phyloP scores from a whole-genome alignment of 2,888 invertebrate species.

The Strigamia crassipes region DNA sequence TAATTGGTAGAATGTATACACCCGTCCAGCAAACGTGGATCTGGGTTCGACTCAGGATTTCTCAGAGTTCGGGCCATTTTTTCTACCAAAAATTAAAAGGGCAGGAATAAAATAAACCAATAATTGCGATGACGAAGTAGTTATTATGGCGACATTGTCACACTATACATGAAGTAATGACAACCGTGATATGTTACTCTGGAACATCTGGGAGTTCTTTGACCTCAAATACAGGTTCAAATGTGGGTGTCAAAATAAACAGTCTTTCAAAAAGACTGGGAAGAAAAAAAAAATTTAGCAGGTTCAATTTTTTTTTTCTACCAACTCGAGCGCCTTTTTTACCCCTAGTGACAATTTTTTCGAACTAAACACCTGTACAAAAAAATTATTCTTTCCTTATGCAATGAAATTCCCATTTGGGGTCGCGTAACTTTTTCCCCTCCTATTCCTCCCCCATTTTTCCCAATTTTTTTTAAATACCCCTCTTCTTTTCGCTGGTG shows the following conservation, averaged over 20 bases:
- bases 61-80: too few relatives aligned
- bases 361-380: neutral
- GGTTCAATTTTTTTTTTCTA: too few relatives aligned
- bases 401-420: neutral
- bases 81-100: too few relatives aligned
- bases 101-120: too few relatives aligned
- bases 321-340: neutral
- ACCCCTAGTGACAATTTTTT: neutral
- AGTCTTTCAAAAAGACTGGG: neutral
- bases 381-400: neutral
- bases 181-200: neutral
- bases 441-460: neutral
- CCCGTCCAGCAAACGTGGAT: too few relatives aligned
- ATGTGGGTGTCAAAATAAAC: neutral
- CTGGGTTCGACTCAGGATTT: too few relatives aligned
- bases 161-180: too few relatives aligned
- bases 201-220: neutral
- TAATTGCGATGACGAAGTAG: too few relatives aligned
- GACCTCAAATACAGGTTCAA: neutral
- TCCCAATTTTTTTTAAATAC: neutral
- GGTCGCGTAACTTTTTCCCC: neutral
- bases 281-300: neutral
- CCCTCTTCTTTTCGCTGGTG: neutral
- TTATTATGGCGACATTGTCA: too few relatives aligned
- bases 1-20: too few relatives aligned